Conservation (phyloP, 2,888 invertebrate genomes). For the Tipula lateralis region DNA sequence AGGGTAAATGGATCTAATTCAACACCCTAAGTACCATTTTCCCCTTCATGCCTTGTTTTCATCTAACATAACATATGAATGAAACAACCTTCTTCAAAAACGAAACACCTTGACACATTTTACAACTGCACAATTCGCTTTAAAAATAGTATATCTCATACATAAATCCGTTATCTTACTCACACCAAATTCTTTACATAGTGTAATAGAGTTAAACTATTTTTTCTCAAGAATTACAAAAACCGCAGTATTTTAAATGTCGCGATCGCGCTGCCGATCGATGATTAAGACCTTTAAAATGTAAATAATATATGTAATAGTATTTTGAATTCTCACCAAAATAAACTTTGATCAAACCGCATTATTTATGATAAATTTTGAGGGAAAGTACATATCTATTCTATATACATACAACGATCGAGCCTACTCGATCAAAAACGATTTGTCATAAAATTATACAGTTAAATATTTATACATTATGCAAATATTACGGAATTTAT, state of each 20-base stretch:
- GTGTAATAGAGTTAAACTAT: neutral
- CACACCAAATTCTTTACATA: neutral
- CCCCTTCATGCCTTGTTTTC: no score
- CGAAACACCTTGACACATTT: neutral
- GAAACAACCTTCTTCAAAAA: neutral
- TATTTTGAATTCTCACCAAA: neutral
- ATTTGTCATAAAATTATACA: neutral
- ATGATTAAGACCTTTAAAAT: neutral
- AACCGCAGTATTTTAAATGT: neutral
- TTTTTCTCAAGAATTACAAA: neutral
- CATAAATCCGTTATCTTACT: constrained; percentile 1
- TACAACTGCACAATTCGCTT: neutral
- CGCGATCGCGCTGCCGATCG: neutral
- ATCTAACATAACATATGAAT: no score
- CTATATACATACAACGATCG: neutral
- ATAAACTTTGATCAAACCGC: neutral
- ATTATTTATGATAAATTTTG: neutral
- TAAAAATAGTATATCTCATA: neutral
- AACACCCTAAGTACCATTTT: no score
- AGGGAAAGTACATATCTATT: neutral
- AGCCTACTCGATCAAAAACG: neutral
- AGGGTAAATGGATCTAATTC: no score
- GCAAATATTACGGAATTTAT: neutral
- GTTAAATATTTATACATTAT: neutral
- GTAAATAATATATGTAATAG: neutral